These are phyloP conservation scores for Xenopus laevis DNA, from an alignment of 2,113 vertebrate species.

Conservation along the genomic window DNA sequence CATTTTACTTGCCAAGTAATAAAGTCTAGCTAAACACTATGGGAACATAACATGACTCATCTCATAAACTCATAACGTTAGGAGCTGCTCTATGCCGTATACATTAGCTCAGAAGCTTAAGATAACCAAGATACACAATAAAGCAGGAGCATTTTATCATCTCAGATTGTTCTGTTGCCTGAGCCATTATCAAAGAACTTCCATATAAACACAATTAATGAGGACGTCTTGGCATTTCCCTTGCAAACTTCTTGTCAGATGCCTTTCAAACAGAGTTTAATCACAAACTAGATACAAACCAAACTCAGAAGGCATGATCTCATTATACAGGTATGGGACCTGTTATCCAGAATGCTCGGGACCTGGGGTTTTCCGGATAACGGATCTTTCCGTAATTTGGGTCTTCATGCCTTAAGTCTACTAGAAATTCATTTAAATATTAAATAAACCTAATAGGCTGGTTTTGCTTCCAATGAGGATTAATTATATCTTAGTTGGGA, in stretches of 20 bases:
- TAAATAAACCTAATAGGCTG: too few species aligned
- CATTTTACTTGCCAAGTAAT: not conserved
- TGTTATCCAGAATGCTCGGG: too few species aligned
- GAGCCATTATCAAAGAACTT: not conserved
- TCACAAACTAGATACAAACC: not conserved
- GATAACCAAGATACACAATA: conserved; percentile 1
- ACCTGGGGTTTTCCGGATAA: too few species aligned
- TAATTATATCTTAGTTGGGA: too few species aligned
- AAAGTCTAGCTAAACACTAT: not conserved
- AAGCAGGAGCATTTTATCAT: not conserved
- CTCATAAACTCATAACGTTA: not conserved
- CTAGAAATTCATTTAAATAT: too few species aligned
- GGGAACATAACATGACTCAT: not conserved
- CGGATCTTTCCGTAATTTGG: too few species aligned
- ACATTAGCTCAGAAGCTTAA: not conserved
- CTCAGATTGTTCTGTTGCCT: not conserved
- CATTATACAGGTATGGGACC: too few species aligned
- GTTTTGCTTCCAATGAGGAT: too few species aligned
- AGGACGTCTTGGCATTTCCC: not conserved
- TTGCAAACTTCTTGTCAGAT: not conserved
- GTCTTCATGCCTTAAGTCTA: too few species aligned
- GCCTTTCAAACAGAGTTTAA: not conserved
- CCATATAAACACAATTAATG: not conserved
- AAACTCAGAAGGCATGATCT: not conserved
- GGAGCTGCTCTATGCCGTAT: not conserved